Evolutionary conservation across 1,140 invertebrate genomes (phyloP).

Genomic region (Antheraea pernyi): DNA sequence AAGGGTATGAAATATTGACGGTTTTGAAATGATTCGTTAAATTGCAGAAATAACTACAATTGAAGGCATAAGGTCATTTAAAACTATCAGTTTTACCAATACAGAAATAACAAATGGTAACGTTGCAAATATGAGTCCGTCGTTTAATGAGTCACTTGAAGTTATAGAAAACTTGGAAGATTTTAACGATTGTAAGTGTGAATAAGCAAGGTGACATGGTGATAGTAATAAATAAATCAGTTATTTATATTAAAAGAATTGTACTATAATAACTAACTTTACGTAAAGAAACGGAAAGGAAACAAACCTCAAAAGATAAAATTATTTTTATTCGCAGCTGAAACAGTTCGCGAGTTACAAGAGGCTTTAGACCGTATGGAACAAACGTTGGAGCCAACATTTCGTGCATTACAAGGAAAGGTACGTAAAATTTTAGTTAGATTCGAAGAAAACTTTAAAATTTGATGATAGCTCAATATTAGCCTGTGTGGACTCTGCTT

Average conservation of each 20-base stretch:
- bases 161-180: slow-evolving; percentile 8
- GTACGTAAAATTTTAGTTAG: slow-evolving; percentile 19
- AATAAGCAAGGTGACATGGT: neutral
- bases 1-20: neutral
- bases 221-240: too few species aligned
- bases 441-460: too few species aligned
- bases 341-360: slow-evolving; percentile 49
- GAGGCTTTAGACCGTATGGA: slow-evolving; percentile 52
- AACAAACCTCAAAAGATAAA: neutral
- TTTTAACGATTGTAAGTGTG: slow-evolving; percentile 12
- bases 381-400: slow-evolving; percentile 24
- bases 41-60: neutral
- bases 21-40: neutral
- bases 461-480: too few species aligned
- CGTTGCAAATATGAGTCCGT: neutral
- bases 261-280: neutral
- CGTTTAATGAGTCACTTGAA: neutral
- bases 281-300: neutral
- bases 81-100: neutral
- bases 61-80: neutral
- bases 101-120: neutral
- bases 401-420: slow-evolving; percentile 29
- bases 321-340: slow-evolving; percentile 36
- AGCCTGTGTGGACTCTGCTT: too few species aligned
- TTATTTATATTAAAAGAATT: neutral